Evolutionary conservation across 2,888 invertebrate species (phyloP).

Genomic region (Orchestes rusci): DNA sequence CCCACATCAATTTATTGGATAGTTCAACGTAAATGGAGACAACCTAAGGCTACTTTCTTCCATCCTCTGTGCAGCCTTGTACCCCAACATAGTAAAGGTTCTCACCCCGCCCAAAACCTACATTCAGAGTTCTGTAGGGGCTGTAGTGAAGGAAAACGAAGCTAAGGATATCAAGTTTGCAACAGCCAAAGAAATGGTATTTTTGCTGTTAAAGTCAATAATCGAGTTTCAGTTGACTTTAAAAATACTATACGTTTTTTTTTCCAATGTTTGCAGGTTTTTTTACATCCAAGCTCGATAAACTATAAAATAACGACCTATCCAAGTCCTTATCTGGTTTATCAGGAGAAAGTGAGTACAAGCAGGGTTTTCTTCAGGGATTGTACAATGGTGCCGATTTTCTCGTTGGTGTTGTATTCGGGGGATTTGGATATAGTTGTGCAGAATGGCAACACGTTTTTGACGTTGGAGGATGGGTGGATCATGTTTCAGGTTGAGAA

Average conservation of each 20-base stretch:
- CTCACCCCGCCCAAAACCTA: conserved; percentile 73
- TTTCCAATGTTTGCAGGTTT: conserved; percentile 36
- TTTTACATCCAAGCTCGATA: conserved; percentile 70
- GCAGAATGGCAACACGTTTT: conserved; percentile 64
- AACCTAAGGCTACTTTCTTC: conserved; percentile 71
- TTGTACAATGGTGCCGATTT: conserved; percentile 70
- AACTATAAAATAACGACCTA: conserved; percentile 60
- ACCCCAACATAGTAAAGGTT: conserved; percentile 86
- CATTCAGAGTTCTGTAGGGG: conserved; percentile 64
- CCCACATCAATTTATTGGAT: conserved; percentile 34
- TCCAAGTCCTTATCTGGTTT: conserved; percentile 69
- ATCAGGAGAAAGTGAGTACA: conserved; percentile 78
- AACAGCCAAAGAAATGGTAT: conserved; percentile 66
- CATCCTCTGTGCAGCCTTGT: conserved; percentile 83
- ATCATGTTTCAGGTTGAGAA: conserved; percentile 72
- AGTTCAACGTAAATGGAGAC: conserved; percentile 67
- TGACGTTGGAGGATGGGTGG: conserved; percentile 75
- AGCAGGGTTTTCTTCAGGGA: conserved; percentile 72
- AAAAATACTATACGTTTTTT: conserved; percentile 5
- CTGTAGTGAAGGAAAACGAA: conserved; percentile 63
- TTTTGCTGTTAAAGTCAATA: neutral
- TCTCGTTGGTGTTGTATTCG: conserved; percentile 65
- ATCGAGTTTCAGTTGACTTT: neutral
- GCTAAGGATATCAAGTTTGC: conserved; percentile 67
- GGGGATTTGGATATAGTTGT: conserved; percentile 68